Evolutionary conservation across 2,113 vertebrate genomes (phyloP).

Genomic region (Antechinus stuartii): DNA sequence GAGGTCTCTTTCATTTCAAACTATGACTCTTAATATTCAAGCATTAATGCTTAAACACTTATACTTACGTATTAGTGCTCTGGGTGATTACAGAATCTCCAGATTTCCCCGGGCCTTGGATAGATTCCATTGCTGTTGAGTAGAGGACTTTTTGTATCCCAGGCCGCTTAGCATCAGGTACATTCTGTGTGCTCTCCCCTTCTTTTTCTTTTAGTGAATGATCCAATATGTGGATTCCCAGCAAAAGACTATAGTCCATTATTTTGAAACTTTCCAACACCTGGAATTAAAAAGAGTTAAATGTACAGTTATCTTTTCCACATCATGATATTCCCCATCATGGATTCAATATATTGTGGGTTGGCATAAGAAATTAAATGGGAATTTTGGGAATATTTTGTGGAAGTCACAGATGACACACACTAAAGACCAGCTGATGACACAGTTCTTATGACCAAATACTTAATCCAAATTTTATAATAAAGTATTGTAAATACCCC

Average conservation of each 20-base stretch:
- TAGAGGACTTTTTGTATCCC: slow-evolving; percentile 95
- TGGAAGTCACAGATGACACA: neutral
- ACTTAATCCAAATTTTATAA: neutral
- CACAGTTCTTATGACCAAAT: neutral
- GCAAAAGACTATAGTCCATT: slow-evolving; percentile 98
- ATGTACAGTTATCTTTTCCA: neutral
- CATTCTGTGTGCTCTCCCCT: slow-evolving; percentile 86
- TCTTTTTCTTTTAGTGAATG: slow-evolving; percentile 89
- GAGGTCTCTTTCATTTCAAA: neutral
- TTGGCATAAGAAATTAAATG: neutral
- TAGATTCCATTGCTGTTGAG: slow-evolving; percentile 98
- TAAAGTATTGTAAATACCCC: neutral
- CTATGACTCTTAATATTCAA: neutral
- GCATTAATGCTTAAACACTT: neutral
- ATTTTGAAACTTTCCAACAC: slow-evolving; percentile 99
- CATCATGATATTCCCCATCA: neutral
- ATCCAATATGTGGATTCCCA: slow-evolving; percentile 94
- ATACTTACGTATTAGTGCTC: slow-evolving; percentile 93
- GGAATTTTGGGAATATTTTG: neutral
- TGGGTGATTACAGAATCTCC: slow-evolving; percentile 90
- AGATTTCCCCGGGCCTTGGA: slow-evolving; percentile 95
- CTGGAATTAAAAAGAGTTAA: slow-evolving; percentile 79
- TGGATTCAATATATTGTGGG: neutral
- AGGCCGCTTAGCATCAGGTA: slow-evolving; percentile 89
- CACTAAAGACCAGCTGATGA: too few relatives aligned